These are phyloP conservation scores for Heterodera filipjevi DNA, from an alignment of 2,888 invertebrate genomes.

Conservation along the genomic window DNA sequence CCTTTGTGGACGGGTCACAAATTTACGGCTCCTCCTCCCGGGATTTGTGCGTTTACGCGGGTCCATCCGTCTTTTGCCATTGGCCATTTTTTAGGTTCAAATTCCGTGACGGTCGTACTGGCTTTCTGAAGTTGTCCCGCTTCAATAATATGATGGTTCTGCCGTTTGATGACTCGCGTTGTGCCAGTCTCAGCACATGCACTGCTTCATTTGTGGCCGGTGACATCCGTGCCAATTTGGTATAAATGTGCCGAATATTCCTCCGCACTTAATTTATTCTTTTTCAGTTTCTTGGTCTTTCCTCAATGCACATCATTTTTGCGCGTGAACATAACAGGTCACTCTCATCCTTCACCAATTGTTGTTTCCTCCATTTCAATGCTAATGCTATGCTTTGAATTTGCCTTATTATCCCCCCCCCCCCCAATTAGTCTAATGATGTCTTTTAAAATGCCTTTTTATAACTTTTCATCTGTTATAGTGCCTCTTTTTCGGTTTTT, in stretches of 20 bases:
- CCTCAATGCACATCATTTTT: slow-evolving; percentile 72
- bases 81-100: slow-evolving; percentile 50
- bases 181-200: slow-evolving; percentile 52
- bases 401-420: background rate
- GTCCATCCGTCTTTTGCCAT: background rate
- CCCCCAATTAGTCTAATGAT: background rate
- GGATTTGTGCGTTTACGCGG: slow-evolving; percentile 44
- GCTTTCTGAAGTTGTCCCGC: slow-evolving; percentile 47
- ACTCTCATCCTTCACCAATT: background rate
- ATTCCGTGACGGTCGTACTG: slow-evolving; percentile 62
- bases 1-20: slow-evolving; percentile 90
- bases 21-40: slow-evolving; percentile 82
- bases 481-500: too few species aligned
- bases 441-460: too few species aligned
- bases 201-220: slow-evolving; percentile 60
- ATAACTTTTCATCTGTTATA: background rate
- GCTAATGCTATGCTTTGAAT: too few species aligned
- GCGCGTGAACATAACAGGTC: slow-evolving; percentile 86
- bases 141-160: slow-evolving; percentile 53
- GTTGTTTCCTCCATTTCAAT: too few species aligned
- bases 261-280: background rate
- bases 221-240: slow-evolving; percentile 57
- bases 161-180: slow-evolving; percentile 62
- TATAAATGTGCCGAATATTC: background rate
- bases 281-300: slow-evolving; percentile 67